Base-by-base conservation (phyloP, 2,797 vertebrate species). In the Ficedula albicollis region DNA sequence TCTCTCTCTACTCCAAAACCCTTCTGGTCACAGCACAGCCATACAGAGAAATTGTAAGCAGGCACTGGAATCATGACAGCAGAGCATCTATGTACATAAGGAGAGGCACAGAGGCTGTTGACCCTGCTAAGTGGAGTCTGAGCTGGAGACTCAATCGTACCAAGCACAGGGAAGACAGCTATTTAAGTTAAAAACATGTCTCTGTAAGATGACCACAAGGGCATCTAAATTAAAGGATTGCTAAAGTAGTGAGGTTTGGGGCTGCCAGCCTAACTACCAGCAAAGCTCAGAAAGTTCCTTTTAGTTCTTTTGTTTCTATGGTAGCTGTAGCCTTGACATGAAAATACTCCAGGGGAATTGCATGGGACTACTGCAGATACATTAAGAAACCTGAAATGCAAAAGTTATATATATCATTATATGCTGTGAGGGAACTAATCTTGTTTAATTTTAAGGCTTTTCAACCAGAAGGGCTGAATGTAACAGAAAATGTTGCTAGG, bases 401-500 rank as follows among this genome's bases (percentile, higher is more conserved):
- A 78, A 86, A 44, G 7, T 76, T 19, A 74, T n/a, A 51, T 75
- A 55, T 73, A 77, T 67, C 15, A n/a, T 74, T 63, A 23, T 17
- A 62, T 43, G 46, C 44, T 67, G 39, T 34, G 22, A 76, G 44
- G 14, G 22, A 89, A 73, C 55, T 59, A 69, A 84, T 69, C 39
- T 75, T 23, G 10, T 56, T 84, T 90, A 59, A 88, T 89, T 91
- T 86, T 63, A 88, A 84, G 38, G 18, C 48, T 92, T 94, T 84
- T 81, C 48, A 84, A 49, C 56, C 17, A 59, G 74, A 73, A 92
- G 30, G 18, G 25, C 73, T 43, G 34, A 49, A 34, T 0, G 1
- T 46, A 87, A 94, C 54, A 91, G 29, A 48, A 94, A 91, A 73
- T 13, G 34, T n/a, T 83, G 19, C 54, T 43, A 88, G 52, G 32